Base-by-base conservation (phyloP, 2,888 invertebrate genomes). In the Cylloceria caligata region DNA sequence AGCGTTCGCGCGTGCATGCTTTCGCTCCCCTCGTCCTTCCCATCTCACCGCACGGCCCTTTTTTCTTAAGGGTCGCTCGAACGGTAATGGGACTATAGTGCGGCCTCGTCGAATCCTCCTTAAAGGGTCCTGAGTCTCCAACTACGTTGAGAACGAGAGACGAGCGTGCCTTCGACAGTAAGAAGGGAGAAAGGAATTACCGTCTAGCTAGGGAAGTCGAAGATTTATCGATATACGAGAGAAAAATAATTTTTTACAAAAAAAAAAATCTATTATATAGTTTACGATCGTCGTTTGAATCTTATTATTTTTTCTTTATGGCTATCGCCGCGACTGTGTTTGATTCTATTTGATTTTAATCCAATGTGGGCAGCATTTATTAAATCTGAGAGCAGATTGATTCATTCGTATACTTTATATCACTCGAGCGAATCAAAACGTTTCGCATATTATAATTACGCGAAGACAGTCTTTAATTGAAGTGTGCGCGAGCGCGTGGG, bases 101-200 rank as follows among this genome's bases (percentile, higher is more conserved):
- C 73, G 80, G 64, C 52, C 76, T 67, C 57, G 60, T 76, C 76
- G 73, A 81, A 67, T 71, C 79, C 68, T 77, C 81, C 81, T 84
- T 85, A 81, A 84, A 82, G 73, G 71, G 80, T 77, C 80, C 84
- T 84, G 80, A 82, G 80, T 76, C 76, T 75, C 75, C 62, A 81
- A 73, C 75, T 68, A 80, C 16, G 65, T 42, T 24, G 34, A 5
- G 34, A 39, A 55, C 74, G 77, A 67, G 69, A 57, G 65, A 68
- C 71, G 75, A 83, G 81, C 52, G 21, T 30, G 9, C 62, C 19
- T 11, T 21, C 30, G 67, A 78, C 67, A 60, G 27, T 42, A 19
- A 68, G 30, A 52, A 57, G 49, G 27, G 24, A 55, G 47, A 47
- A 80, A 69, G 69, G 45, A 71, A 74, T 69, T 45, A 64, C 71